Evolutionary conservation across 2,113 vertebrate species (phyloP), one percentile per base, ranked within the genome.

Genomic region (Cheilinus undulatus): DNA sequence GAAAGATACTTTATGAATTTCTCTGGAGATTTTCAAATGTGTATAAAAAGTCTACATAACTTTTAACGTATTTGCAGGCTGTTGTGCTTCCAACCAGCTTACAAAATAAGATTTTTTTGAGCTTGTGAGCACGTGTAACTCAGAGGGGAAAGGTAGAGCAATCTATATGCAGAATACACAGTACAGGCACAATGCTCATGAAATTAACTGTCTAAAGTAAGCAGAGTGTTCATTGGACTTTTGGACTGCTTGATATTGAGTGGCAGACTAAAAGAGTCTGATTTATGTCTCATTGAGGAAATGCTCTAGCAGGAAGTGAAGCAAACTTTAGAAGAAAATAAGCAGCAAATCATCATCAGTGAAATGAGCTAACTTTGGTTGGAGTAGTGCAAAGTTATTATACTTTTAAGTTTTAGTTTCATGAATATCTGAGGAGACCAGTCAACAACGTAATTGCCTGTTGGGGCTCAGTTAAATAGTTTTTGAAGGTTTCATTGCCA

Each of bases 171-270:
- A 64, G 34, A 27, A 30, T 43, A 46, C 22, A 56, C 13, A 60
- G 15, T 23, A 42, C 23, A 14, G 61, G 15, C 54, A 30, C 34
- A 51, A 23, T 28, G 17, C 69, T 61, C 27, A 66, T 73, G 9
- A 63, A 70, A 82, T 70, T 66, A 70, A 74, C 40, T 75, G 27
- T 54, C 67, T 32, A 62, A 69, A 42, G 62, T 48, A 66, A 71
- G 53, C 14, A 6, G 17, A 66, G 12, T 71, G 57, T 49, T 65
- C 46, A 59, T 22, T 46, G 69, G 70, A 56, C 30, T 3, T 61
- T 23, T 26, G 15, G 38, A 34, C 51, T 58, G 30, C 50, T 27
- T 17, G 5, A 59, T 56, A 50, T 36, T 28, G 19, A 64, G 51
- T 43, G 32, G 34, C 63, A 48, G 50, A 57, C 22, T 58, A 42